A percentile compares a stretch with the other conserved stretches of the same genome.
Conservation (phyloP, 2,113 vertebrate genomes). For the Poecilia latipinna region DNA sequence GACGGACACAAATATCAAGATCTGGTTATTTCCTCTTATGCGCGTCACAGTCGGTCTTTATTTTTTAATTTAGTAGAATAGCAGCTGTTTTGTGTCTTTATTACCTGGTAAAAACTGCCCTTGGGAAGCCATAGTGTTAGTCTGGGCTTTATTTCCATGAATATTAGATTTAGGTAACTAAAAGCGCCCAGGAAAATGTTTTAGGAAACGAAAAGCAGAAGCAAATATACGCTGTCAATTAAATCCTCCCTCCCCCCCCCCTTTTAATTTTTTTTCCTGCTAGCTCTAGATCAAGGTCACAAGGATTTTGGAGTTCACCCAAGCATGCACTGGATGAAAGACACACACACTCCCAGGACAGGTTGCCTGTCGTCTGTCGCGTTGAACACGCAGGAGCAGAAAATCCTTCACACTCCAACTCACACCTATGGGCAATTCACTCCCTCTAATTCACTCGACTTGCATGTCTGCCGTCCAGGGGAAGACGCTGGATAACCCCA, state of each 20-base stretch:
- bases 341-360: slow-evolving; percentile 14
- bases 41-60: slow-evolving; percentile 19
- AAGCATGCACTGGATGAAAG: slow-evolving; percentile 2
- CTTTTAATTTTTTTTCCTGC: background rate
- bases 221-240: background rate
- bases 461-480: slow-evolving; percentile 1
- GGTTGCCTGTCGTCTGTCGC: slow-evolving; percentile 14
- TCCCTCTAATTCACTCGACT: slow-evolving; percentile 12
- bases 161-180: background rate
- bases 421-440: slow-evolving; percentile 12
- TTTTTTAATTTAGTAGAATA: slow-evolving; percentile 8
- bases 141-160: background rate
- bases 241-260: background rate
- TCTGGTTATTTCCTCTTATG: background rate
- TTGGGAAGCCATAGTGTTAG: background rate
- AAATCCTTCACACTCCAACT: slow-evolving; percentile 7
- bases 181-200: slow-evolving; percentile 1
- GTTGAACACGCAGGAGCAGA: slow-evolving; percentile 12
- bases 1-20: background rate
- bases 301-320: background rate
- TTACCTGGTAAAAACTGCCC: slow-evolving; percentile 15
- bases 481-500: slow-evolving; percentile 20
- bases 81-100: slow-evolving; percentile 18
- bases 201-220: background rate
- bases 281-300: slow-evolving; percentile 9